Conservation (phyloP, 2,888 invertebrate species). For the Phragmatobia fuliginosa region DNA sequence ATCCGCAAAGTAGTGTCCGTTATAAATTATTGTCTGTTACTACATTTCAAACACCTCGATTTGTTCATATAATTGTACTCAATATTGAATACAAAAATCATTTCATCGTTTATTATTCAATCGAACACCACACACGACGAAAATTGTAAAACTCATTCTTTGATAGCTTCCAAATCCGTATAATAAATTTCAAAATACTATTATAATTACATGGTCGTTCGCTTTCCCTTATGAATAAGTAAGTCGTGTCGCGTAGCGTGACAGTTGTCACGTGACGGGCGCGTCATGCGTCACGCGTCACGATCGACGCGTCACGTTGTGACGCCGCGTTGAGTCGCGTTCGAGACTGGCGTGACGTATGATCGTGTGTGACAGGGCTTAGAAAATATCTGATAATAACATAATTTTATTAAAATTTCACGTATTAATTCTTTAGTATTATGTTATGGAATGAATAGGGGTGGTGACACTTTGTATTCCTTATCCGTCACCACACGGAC, state of each 20-base stretch:
- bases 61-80: background rate
- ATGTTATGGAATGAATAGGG: too few relatives aligned
- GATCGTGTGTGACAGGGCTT: constrained; percentile 51
- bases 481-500: too few relatives aligned
- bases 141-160: constrained; percentile 30
- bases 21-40: background rate
- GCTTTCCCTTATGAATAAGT: constrained; percentile 61
- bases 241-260: constrained; percentile 53
- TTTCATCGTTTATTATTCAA: constrained; percentile 20
- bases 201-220: constrained; percentile 57
- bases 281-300: constrained; percentile 46
- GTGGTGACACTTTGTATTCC: too few relatives aligned
- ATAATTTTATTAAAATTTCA: constrained; percentile 42
- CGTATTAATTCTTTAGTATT: background rate
- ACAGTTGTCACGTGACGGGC: constrained; percentile 51
- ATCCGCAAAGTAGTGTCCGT: background rate
- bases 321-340: constrained; percentile 51
- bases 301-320: constrained; percentile 55
- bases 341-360: constrained; percentile 50
- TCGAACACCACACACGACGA: constrained; percentile 26
- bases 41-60: background rate
- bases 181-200: constrained; percentile 55
- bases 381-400: constrained; percentile 48
- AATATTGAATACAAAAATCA: constrained; percentile 4
- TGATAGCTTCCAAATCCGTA: constrained; percentile 43